Conservation (phyloP, 2,113 vertebrate genomes). For the Anolis sagrei region DNA sequence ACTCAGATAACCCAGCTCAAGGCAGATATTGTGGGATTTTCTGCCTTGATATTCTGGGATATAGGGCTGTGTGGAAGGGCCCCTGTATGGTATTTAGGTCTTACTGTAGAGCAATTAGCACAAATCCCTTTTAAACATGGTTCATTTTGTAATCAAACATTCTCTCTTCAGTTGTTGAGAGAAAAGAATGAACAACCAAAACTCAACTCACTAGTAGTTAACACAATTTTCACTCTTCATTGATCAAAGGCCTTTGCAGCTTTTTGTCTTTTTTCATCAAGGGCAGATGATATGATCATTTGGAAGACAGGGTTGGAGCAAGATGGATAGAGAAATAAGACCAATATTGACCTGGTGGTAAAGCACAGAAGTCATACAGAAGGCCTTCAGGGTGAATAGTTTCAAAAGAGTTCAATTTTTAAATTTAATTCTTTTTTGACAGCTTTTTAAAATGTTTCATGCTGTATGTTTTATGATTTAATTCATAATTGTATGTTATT, state of each 20-base stretch:
- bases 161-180: slow-evolving; percentile 2
- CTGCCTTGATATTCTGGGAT: no score
- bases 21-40: no score
- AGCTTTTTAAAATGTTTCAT: slow-evolving; percentile 50
- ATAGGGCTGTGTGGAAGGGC: no score
- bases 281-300: slow-evolving; percentile 29
- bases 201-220: slow-evolving; percentile 5
- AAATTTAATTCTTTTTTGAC: slow-evolving; percentile 57
- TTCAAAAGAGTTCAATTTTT: slow-evolving; percentile 46
- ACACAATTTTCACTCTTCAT: slow-evolving; percentile 26
- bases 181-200: slow-evolving; percentile 25
- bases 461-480: no score
- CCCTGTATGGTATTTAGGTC: no score
- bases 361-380: slow-evolving; percentile 35
- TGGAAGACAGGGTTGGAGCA: slow-evolving; percentile 33
- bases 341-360: slow-evolving; percentile 27
- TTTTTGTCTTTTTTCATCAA: slow-evolving; percentile 27
- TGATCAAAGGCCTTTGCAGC: slow-evolving; percentile 2
- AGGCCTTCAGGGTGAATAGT: slow-evolving; percentile 25
- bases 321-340: slow-evolving; percentile 53
- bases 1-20: no score
- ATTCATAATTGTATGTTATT: no score
- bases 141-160: background rate
- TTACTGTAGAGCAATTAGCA: slow-evolving; percentile 6
- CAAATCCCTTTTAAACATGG: background rate